Conservation (phyloP, 2,113 vertebrate genomes). For the Plestiodon gilberti region DNA sequence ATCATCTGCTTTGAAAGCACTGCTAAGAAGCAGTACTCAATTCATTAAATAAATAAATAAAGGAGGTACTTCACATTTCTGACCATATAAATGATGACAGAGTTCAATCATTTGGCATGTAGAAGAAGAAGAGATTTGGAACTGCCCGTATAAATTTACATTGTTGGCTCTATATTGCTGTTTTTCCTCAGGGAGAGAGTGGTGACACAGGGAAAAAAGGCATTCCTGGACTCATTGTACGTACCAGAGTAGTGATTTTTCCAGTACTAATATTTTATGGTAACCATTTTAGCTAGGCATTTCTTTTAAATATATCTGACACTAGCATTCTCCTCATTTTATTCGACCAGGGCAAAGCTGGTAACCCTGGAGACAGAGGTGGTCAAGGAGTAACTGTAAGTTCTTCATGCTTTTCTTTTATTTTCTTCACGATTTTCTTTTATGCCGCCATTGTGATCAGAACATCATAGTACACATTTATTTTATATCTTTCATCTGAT, state of each 20-base stretch:
- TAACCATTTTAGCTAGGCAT: background rate
- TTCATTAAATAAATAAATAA: background rate
- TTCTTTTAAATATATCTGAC: slow-evolving; percentile 33
- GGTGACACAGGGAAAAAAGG: slow-evolving; percentile 87
- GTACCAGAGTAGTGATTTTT: slow-evolving; percentile 62
- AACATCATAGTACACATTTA: background rate
- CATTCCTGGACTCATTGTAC: slow-evolving; percentile 85
- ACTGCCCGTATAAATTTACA: background rate
- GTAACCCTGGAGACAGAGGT: slow-evolving; percentile 89
- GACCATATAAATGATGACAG: background rate
- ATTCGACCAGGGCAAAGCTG: slow-evolving; percentile 87
- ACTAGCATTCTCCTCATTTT: slow-evolving; percentile 42
- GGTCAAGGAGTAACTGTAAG: slow-evolving; percentile 85
- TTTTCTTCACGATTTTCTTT: background rate
- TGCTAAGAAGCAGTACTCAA: background rate
- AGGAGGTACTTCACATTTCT: slow-evolving; percentile 23
- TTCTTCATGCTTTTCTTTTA: too few relatives aligned
- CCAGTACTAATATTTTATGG: background rate
- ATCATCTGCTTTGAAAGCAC: background rate
- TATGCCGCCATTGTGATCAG: slow-evolving; percentile 1
- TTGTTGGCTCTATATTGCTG: slow-evolving; percentile 42
- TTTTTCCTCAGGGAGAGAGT: slow-evolving; percentile 85
- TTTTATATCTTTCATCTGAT: background rate
- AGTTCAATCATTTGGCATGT: background rate
- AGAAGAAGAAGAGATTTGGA: background rate